These are phyloP conservation scores for Rhineura floridana DNA, from an alignment of 2,113 vertebrate species.

Conservation along the genomic window DNA sequence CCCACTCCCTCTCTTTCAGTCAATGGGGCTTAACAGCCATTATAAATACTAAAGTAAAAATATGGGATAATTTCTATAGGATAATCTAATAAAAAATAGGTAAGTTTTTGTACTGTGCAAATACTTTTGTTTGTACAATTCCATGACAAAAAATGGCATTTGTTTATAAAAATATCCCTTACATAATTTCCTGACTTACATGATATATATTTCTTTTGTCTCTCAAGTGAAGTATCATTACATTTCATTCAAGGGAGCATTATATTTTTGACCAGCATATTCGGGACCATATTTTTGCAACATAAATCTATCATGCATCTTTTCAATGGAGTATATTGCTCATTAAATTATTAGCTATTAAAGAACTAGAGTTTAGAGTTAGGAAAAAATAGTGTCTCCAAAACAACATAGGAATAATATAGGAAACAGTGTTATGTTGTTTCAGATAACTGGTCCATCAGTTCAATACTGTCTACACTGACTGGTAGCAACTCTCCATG, in stretches of 20 bases:
- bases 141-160: not conserved
- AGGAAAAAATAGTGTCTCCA: not conserved
- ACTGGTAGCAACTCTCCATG: not conserved
- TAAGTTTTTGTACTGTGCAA: not conserved
- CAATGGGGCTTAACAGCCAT: no score
- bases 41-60: no score
- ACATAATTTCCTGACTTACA: not conserved
- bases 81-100: not conserved
- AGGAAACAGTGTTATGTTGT: not conserved
- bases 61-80: no score
- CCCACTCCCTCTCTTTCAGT: no score
- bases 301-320: not conserved
- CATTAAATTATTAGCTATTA: conserved; percentile 12
- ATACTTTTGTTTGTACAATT: not conserved
- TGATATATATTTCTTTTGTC: not conserved
- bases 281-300: not conserved
- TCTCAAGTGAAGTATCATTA: not conserved
- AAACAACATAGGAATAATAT: not conserved
- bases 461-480: not conserved
- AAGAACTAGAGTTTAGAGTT: not conserved
- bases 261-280: not conserved
- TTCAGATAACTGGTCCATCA: not conserved
- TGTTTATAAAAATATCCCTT: not conserved
- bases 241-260: not conserved
- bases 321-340: conserved; percentile 1